phyloP scores from a whole-genome alignment of 2,888 invertebrate genomes.

The Heliconius ismenius region DNA sequence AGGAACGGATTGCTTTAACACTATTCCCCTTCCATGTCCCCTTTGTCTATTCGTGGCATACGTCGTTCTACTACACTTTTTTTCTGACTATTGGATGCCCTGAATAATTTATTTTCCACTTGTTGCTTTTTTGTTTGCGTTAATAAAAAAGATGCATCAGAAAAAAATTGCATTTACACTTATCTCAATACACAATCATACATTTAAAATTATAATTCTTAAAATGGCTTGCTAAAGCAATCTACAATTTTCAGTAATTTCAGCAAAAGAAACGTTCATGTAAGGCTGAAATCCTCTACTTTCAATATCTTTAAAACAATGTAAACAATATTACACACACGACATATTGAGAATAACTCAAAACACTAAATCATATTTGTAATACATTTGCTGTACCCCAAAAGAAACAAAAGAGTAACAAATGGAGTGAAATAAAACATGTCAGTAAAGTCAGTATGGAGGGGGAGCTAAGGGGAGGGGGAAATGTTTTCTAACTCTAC shows the following conservation, averaged over 20 bases:
- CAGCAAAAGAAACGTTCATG: neutral
- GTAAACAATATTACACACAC: neutral
- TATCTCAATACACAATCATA: neutral
- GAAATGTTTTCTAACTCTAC: slow-evolving; percentile 33
- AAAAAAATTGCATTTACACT: neutral
- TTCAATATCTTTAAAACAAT: neutral
- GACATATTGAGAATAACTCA: neutral
- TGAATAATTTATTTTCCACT: neutral
- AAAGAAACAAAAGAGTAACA: slow-evolving; percentile 15
- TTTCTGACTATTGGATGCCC: neutral
- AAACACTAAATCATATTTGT: slow-evolving; percentile 15
- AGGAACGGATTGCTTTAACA: neutral
- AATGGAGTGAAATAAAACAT: slow-evolving; percentile 21
- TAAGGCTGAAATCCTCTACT: neutral
- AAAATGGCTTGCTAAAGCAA: neutral
- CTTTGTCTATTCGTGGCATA: too few species aligned
- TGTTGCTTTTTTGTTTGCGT: neutral
- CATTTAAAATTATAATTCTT: neutral
- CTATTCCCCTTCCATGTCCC: neutral
- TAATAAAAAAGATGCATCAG: neutral
- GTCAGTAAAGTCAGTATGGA: slow-evolving; percentile 22
- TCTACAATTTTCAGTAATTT: neutral
- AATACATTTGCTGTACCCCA: slow-evolving; percentile 1
- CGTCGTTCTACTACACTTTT: too few species aligned
- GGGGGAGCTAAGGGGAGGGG: slow-evolving; percentile 23